Percentiles rank a stretch among this genome's conserved stretches.
Evolutionary conservation across 2,113 vertebrate species (phyloP).

Genomic region (Dunckerocampus dactyliophorus): DNA sequence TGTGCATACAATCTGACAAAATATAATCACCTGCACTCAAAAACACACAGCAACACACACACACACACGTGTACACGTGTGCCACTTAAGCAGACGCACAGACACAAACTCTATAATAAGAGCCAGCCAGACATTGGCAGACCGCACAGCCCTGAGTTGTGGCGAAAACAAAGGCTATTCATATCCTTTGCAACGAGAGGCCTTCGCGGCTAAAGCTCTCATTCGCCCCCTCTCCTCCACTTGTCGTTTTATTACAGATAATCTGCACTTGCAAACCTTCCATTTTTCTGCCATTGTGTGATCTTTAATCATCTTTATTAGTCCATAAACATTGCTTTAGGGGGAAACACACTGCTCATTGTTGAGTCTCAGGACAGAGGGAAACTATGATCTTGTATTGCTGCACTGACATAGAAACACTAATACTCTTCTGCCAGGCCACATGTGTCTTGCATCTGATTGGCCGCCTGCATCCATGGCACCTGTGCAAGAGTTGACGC

Average conservation of each 20-base stretch:
- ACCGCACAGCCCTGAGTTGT: constrained; percentile 73
- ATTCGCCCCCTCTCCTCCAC: constrained; percentile 45
- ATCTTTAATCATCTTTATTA: constrained; percentile 73
- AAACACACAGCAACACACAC: constrained; percentile 28
- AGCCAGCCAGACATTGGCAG: constrained; percentile 80
- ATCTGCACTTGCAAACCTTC: constrained; percentile 64
- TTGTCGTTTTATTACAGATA: constrained; percentile 71
- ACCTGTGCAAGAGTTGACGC: constrained; percentile 47
- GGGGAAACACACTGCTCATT: constrained; percentile 60
- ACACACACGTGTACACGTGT: constrained; percentile 60
- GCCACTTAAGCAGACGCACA: constrained; percentile 67
- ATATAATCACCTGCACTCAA: constrained; percentile 48
- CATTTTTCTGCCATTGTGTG: constrained; percentile 65
- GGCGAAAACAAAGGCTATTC: constrained; percentile 79
- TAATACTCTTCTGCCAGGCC: constrained; percentile 44
- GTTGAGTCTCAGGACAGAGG: constrained; percentile 48
- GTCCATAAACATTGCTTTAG: constrained; percentile 59
- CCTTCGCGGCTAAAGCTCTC: constrained; percentile 60
- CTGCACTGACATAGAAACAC: constrained; percentile 28
- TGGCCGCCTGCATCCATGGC: constrained; percentile 48
- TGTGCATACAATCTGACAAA: constrained; percentile 35
- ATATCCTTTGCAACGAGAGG: constrained; percentile 76
- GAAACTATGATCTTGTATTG: constrained; percentile 53
- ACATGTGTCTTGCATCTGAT: constrained; percentile 44
- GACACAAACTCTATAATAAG: constrained; percentile 78